Evolutionary conservation across 2,797 vertebrate species (phyloP).

Genomic region (Acanthurus tractus): DNA sequence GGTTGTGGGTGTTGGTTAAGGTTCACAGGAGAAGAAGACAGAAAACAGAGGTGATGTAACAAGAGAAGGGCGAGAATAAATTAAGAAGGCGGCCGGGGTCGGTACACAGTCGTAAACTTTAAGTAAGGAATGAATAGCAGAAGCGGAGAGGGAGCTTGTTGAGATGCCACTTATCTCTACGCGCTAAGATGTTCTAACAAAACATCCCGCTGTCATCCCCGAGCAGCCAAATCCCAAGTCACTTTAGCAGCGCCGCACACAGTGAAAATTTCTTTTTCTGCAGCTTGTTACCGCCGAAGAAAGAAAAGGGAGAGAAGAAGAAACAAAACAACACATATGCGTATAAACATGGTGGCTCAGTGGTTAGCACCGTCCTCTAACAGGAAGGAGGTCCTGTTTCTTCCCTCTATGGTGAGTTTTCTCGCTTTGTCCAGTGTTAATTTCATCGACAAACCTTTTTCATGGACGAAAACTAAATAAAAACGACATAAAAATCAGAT

Average conservation of each 20-base stretch:
- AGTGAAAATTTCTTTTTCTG: slow-evolving; percentile 42
- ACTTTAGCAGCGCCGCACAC: slow-evolving; percentile 10
- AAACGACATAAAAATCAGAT: too few species aligned
- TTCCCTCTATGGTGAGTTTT: too few species aligned
- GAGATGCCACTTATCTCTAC: slow-evolving; percentile 32
- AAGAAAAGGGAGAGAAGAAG: neutral
- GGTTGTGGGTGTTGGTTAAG: neutral
- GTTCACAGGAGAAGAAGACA: slow-evolving; percentile 20
- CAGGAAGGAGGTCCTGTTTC: too few species aligned
- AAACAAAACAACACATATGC: neutral
- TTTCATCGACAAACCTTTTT: too few species aligned
- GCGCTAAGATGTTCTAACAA: slow-evolving; percentile 27
- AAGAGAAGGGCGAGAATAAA: slow-evolving; percentile 14
- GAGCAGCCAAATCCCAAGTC: slow-evolving; percentile 45
- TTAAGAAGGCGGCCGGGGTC: slow-evolving; percentile 20
- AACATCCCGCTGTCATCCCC: slow-evolving; percentile 38
- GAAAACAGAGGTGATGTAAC: neutral
- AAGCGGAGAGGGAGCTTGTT: slow-evolving; percentile 10
- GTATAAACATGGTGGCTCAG: too few species aligned
- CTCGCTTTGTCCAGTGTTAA: too few species aligned
- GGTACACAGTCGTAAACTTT: slow-evolving; percentile 2
- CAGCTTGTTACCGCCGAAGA: slow-evolving; percentile 24
- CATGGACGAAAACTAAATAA: too few species aligned
- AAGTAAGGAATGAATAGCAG: slow-evolving; percentile 6
- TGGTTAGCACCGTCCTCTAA: too few species aligned